Conservation (phyloP, 2,797 vertebrate species). For the Toxotes lorentzi region DNA sequence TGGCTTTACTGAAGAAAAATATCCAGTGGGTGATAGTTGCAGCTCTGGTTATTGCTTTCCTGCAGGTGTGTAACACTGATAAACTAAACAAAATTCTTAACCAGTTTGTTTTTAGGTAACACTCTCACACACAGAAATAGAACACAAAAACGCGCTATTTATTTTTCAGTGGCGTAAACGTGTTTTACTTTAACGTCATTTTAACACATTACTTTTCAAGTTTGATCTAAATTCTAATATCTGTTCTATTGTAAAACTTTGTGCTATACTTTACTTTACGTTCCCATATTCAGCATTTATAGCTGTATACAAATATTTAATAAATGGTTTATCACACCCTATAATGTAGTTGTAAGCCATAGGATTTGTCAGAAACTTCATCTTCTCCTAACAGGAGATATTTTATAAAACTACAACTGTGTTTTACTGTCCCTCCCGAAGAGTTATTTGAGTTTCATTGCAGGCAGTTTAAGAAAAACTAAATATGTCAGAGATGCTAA, state of each 20-base stretch:
- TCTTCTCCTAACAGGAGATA: no score
- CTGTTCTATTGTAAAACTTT: no score
- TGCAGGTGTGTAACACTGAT: slow-evolving; percentile 86
- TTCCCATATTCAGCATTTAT: not conserved
- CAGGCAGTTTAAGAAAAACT: not conserved
- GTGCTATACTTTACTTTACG: not conserved
- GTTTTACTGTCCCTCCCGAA: no score
- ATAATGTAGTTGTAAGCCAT: no score
- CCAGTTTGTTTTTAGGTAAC: no score
- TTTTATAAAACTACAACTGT: not conserved
- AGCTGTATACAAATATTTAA: not conserved
- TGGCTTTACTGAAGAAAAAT: slow-evolving; percentile 72
- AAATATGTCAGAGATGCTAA: not conserved
- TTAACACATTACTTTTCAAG: no score
- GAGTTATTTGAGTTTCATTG: not conserved
- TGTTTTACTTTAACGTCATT: no score
- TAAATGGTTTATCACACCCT: not conserved
- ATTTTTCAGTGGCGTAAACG: no score
- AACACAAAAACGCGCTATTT: no score
- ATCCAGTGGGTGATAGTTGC: slow-evolving; percentile 85
- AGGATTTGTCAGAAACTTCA: not conserved
- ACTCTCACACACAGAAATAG: no score
- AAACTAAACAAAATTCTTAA: not conserved
- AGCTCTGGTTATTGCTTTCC: slow-evolving; percentile 90
- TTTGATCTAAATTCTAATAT: not conserved